Evolutionary conservation across 2,888 invertebrate genomes (phyloP).

Genomic region (Schizotus pectinicornis): DNA sequence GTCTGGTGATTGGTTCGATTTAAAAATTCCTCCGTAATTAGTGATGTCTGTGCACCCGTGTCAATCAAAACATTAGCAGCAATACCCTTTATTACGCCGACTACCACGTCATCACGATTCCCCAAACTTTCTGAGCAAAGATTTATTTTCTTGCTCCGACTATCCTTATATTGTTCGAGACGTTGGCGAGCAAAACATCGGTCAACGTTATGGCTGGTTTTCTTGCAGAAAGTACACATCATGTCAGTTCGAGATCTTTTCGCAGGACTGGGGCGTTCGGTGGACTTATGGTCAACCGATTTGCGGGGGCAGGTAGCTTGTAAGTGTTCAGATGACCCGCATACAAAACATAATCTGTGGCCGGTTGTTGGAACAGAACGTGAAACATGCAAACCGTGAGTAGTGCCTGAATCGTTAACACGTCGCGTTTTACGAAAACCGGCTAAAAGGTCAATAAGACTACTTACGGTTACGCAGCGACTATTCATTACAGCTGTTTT

Average conservation of each 20-base stretch:
- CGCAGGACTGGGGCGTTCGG: background rate
- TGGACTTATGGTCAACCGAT: background rate
- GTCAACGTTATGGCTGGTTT: slow-evolving; percentile 1
- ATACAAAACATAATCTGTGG: background rate
- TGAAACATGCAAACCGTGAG: background rate
- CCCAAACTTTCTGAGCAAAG: background rate
- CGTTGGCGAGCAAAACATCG: slow-evolving; percentile 2
- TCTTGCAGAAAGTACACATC: slow-evolving; percentile 3
- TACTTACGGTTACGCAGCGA: background rate
- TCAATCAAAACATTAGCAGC: background rate
- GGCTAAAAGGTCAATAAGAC: background rate
- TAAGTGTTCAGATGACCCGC: slow-evolving; percentile 3
- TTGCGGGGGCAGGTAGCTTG: background rate
- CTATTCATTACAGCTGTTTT: slow-evolving; percentile 3
- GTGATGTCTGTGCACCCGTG: background rate
- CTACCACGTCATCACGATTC: slow-evolving; percentile 1
- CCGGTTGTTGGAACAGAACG: background rate
- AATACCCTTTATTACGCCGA: background rate
- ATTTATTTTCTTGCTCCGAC: slow-evolving; percentile 1
- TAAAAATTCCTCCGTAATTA: background rate
- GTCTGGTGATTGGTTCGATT: background rate
- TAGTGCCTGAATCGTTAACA: background rate
- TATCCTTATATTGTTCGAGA: slow-evolving; percentile 5
- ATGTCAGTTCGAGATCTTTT: background rate
- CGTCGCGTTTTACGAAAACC: background rate